Evolutionary conservation across 2,113 vertebrate species (phyloP), one percentile per base, ranked within the genome.

Genomic region (Crypturellus undulatus): DNA sequence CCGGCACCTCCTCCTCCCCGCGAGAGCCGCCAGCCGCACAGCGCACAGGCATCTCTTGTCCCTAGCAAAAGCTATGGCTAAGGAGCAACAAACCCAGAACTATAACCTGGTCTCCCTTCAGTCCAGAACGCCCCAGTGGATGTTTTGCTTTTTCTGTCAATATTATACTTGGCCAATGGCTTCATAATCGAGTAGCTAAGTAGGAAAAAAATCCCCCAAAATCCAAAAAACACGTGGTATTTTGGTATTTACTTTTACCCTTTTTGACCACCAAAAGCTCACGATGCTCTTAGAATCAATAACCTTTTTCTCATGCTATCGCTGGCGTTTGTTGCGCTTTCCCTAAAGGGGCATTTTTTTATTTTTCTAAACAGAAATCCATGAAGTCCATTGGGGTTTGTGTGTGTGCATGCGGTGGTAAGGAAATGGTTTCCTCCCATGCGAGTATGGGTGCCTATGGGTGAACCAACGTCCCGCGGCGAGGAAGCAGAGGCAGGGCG

Each of bases 401-500:
- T 77, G 43, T 10, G 43, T 17, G 54, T 9, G 49, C 7, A 34
- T 3, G 6, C 4, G 2, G 88, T 26, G 73, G 84, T 73, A 75
- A 95, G 54, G 30, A 56, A 94, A 90, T 60, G 40, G 63, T 22
- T 72, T 89, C 60, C 71, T 84, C 52, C 36, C 30, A 32, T 70
- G 71, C 47, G 70, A 81, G n/a, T n/a, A n/a, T n/a, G n/a, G n/a
- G n/a, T n/a, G n/a, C 32, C 36, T 0, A 22, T 63, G 36, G 36
- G 18, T 62, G 86, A 28, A 56, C 17, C n/a, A 47, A 45, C n/a
- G 75, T 68, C 90, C 49, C n/a, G 19, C 47, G 68, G 81, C 73
- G 82, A 95, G 93, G 72, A 42, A 49, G 58, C 51, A 68, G 89
- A 80, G 70, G 81, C 95, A 96, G 42, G 69, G 84, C 81, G 69